phyloP scores from a whole-genome alignment of 2,888 invertebrate species.

The Patella ulyssiponensis region DNA sequence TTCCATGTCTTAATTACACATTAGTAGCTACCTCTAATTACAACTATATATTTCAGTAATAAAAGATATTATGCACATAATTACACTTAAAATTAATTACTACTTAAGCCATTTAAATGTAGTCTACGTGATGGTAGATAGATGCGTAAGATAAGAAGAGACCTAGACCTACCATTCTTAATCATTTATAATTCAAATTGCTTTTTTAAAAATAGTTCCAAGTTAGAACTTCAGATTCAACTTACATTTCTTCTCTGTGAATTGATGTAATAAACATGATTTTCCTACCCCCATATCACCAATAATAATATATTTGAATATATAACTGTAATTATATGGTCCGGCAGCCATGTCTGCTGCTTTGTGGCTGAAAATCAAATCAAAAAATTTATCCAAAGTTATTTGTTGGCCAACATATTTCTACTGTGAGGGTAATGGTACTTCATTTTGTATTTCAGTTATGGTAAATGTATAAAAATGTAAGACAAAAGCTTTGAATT shows the following conservation, averaged over 20 bases:
- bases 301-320: conserved; percentile 99
- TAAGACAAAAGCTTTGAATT: too few species aligned
- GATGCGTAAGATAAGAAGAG: too few species aligned
- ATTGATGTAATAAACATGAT: conserved; percentile 98
- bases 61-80: too few species aligned
- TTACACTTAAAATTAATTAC: too few species aligned
- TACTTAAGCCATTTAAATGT: too few species aligned
- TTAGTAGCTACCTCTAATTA: too few species aligned
- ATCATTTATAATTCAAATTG: background rate
- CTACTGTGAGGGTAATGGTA: background rate
- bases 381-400: background rate
- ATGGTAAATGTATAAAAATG: too few species aligned
- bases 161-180: too few species aligned
- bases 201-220: background rate
- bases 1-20: too few species aligned
- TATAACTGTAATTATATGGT: conserved; percentile 99
- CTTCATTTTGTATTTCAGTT: too few species aligned
- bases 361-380: background rate
- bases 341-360: conserved; percentile 78
- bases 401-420: background rate
- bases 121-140: background rate
- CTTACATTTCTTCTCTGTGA: conserved; percentile 99
- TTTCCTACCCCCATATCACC: conserved; percentile 99
- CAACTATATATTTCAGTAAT: too few species aligned
- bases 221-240: conserved; percentile 54